phyloP scores from a whole-genome alignment of 30 jellyfish, hydroid and myxozoan species.

The Sanderia malayensis region DNA sequence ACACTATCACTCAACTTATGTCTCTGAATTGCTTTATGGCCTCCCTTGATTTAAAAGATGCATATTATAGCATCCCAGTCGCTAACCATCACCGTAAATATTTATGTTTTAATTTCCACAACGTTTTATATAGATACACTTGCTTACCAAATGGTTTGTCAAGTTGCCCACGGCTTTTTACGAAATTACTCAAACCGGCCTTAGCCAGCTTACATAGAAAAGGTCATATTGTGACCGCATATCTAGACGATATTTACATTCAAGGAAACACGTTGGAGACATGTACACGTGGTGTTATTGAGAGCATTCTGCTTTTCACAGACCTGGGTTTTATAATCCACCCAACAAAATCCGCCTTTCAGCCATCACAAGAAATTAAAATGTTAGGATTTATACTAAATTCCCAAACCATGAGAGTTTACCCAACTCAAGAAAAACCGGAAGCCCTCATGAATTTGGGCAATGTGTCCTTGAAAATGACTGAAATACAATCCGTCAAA shows the following conservation, averaged over 20 bases:
- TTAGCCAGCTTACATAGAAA: neutral
- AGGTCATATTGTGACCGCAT: neutral
- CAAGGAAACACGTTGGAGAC: neutral
- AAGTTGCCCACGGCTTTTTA: constrained; percentile 28
- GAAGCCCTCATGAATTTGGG: neutral
- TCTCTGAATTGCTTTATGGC: too few relatives aligned
- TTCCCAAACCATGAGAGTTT: constrained; percentile 1
- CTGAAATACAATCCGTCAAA: too few relatives aligned
- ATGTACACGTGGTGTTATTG: neutral
- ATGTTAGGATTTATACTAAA: constrained; percentile 13
- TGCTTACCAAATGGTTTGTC: constrained; percentile 23
- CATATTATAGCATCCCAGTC: too few relatives aligned
- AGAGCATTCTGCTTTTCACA: neutral
- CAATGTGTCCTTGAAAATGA: too few relatives aligned
- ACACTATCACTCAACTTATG: too few relatives aligned
- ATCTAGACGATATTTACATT: neutral
- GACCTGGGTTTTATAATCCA: constrained; percentile 9
- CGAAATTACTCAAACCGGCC: constrained; percentile 31
- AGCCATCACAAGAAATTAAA: constrained; percentile 10
- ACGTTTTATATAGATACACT: neutral
- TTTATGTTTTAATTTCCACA: neutral
- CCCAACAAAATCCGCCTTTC: constrained; percentile 21
- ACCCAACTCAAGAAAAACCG: neutral
- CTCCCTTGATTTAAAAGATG: too few relatives aligned
- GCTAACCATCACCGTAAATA: neutral